phyloP scores from a whole-genome alignment of 2,888 invertebrate species.

The Heliconius erato region DNA sequence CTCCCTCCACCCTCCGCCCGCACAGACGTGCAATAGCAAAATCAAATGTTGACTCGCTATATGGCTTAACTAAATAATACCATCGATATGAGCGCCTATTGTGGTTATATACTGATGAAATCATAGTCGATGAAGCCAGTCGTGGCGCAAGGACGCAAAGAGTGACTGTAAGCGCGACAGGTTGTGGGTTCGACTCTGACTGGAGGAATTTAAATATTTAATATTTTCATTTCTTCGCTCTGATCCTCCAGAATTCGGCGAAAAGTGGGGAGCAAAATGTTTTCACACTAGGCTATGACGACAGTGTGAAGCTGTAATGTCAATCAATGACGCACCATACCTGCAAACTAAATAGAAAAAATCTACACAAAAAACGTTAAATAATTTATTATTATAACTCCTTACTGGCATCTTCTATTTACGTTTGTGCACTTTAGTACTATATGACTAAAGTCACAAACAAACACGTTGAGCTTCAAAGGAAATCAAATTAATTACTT shows the following conservation, averaged over 20 bases:
- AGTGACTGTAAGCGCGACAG: too few relatives aligned
- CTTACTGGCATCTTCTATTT: not conserved
- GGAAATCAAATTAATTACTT: constrained; percentile 6
- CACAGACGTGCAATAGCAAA: not conserved
- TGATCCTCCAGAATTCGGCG: too few relatives aligned
- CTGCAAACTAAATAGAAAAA: not conserved
- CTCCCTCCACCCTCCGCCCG: not conserved
- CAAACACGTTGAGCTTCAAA: not conserved
- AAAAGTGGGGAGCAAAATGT: too few relatives aligned
- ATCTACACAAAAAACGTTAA: not conserved
- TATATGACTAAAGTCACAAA: not conserved
- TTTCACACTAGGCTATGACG: too few relatives aligned
- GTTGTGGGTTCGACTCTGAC: not conserved
- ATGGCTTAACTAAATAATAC: constrained; percentile 5
- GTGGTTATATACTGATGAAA: not conserved
- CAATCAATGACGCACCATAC: too few relatives aligned
- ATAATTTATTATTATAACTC: too few relatives aligned
- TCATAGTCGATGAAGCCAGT: not conserved
- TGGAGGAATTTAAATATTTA: not conserved
- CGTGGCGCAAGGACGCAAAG: not conserved
- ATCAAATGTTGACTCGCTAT: constrained; percentile 20
- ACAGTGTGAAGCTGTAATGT: too few relatives aligned
- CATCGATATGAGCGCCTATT: not conserved
- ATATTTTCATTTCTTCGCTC: too few relatives aligned
- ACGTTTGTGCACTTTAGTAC: constrained; percentile 3